Base-by-base conservation (phyloP, 2,888 invertebrate genomes). In the Trilocha varians region DNA sequence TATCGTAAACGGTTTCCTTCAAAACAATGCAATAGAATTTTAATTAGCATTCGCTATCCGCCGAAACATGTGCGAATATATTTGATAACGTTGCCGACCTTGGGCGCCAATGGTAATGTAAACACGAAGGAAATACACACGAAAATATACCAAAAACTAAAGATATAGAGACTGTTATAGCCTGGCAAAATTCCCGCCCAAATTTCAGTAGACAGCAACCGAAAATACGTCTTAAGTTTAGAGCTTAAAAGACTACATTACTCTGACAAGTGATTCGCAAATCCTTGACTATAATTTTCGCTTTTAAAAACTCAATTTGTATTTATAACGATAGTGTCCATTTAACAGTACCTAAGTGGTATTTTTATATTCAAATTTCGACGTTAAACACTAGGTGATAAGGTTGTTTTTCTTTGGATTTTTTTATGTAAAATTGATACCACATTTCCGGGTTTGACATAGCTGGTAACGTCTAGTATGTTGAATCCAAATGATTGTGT, bases 391-490 rank as follows among this genome's bases (percentile, higher is more conserved):
- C 5, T 5, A 11, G 25, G 6, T 25, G 25, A 25, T 25, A 25
- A 11, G 25, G 25, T 25, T 25, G 11, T 6, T 25, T 25, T 25
- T 25, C 11, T 6, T 25, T 9, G 6, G 3, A 9, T 9, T 5
- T 2, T 9, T 2, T 25, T 2, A 11, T 25, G 4, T 25, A 25
- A 2, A 25, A 25, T 9, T 25, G 25, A 25, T 6, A 11, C 25
- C 25, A 25, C 25, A 5, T 4, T 25, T 25, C 25, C 25, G 25
- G 25, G 25, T 25, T 25, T 25, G 25, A 25, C 25, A 25, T 9
- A 9, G 25, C 25, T 25, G 25, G 48, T 40, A 51, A 45, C 2
- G 5, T 25, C 11, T 9, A 25, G 25, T 9, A 25, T 5, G 25
- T 25, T 9, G 25, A 25, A 25, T 25, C 3, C 11, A 3, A 3